Evolutionary conservation across 2,797 vertebrate species (phyloP).

Genomic region (Eidolon dupreanum): DNA sequence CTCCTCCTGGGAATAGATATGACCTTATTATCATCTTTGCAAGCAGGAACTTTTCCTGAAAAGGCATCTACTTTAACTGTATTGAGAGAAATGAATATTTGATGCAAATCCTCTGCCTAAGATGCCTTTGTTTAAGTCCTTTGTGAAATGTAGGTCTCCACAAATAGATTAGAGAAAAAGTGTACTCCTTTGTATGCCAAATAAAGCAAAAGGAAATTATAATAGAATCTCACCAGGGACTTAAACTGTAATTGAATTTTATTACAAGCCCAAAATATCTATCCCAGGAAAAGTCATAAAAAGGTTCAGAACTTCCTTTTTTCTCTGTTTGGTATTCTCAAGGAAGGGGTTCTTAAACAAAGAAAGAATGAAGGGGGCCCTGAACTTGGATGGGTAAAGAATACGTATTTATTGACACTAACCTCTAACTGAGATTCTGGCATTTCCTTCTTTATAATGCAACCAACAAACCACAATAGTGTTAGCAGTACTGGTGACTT

Average conservation of each 20-base stretch:
- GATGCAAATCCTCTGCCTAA: not conserved
- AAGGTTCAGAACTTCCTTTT: not conserved
- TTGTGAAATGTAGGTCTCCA: not conserved
- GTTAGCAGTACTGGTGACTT: not conserved
- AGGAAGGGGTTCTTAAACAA: not conserved
- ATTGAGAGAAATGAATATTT: not conserved
- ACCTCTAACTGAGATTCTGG: not conserved
- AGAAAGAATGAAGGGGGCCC: not conserved
- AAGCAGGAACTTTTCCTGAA: not conserved
- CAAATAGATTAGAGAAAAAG: not conserved
- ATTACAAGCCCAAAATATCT: constrained; percentile 7
- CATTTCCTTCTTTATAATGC: not conserved
- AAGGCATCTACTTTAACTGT: not conserved
- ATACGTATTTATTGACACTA: not conserved
- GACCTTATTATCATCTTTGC: not conserved
- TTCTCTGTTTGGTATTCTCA: not conserved
- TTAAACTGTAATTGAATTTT: constrained; percentile 38
- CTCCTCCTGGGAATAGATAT: not conserved
- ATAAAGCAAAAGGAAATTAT: constrained; percentile 41
- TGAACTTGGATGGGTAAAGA: not conserved
- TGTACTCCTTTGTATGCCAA: constrained; percentile 9
- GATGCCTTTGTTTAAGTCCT: not conserved
- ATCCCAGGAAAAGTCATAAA: not conserved
- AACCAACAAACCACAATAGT: not conserved
- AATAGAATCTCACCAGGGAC: not conserved